A percentile compares a stretch with the other conserved stretches of the same genome.
These are phyloP conservation scores for Pollicipes pollicipes DNA, from an alignment of 1,140 invertebrate species.

Conservation along the genomic window DNA sequence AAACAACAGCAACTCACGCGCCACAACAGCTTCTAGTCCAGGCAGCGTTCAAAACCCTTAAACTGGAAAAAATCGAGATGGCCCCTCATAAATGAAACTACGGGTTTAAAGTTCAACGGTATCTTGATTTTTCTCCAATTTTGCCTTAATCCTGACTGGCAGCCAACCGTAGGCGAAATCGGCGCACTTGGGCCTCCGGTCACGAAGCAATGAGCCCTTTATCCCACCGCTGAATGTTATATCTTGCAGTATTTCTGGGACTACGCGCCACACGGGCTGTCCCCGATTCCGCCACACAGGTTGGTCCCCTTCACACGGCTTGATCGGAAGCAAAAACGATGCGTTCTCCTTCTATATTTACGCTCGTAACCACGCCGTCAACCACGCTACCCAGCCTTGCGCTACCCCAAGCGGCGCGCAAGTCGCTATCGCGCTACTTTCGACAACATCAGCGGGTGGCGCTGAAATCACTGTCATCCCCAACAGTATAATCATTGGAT, in stretches of 20 bases:
- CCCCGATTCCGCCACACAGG: not conserved
- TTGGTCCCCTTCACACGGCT: too few relatives aligned
- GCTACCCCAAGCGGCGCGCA: too few relatives aligned
- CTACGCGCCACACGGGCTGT: not conserved
- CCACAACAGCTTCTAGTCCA: not conserved
- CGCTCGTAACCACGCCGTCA: too few relatives aligned
- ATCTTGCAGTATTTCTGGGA: not conserved
- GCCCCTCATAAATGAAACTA: not conserved
- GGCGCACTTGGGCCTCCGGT: not conserved
- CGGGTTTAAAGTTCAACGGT: not conserved
- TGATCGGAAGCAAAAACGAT: too few relatives aligned
- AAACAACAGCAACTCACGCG: not conserved
- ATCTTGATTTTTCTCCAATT: not conserved
- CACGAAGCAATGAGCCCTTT: not conserved
- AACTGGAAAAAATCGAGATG: not conserved
- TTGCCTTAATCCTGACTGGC: not conserved
- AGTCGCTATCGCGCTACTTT: too few relatives aligned
- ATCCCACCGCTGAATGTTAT: not conserved
- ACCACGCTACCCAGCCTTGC: too few relatives aligned
- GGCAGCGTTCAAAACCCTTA: not conserved
- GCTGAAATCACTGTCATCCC: too few relatives aligned
- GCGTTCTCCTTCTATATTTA: too few relatives aligned
- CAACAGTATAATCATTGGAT: too few relatives aligned
- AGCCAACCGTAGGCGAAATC: not conserved
- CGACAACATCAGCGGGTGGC: too few relatives aligned